Evolutionary conservation across 1,140 invertebrate genomes (phyloP), one percentile per base, ranked within the genome.

Genomic region (Wiebesia pumilae): DNA sequence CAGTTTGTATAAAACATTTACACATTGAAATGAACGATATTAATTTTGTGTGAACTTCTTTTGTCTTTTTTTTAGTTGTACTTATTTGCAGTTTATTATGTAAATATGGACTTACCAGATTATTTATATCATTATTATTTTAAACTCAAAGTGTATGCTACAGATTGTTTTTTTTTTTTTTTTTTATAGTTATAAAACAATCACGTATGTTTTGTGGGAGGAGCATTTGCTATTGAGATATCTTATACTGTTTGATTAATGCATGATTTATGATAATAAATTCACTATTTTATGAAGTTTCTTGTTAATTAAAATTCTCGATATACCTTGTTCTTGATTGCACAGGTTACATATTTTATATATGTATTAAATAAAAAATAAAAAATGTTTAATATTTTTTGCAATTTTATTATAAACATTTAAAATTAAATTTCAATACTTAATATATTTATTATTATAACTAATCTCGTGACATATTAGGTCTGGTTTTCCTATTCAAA

Each of bases 401-500:
- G 2, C 1, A 43, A 69, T 79, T 84, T 85, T 80, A 80, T 85
- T 69, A 67, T 0, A 85, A 85, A 54, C 38, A 54, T 43, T 73
- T 71, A 87, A 3, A 27, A 27, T 33, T 81, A 83, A 21, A 87
- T 79, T 67, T 71, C 62, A 21, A 47, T 73, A 35, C 47, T 51
- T 69, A 54, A 40, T 33, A 54, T 54, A 75, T 73, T 24, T n/a
- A n/a, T n/a, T n/a, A n/a, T n/a, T n/a, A n/a, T n/a, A 65, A 69
- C 91, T 94, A 95, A 87, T 94, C 91, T 35, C 91, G 91, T 30
- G 95, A 95, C 87, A 90, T 94, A 19, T 94, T 94, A 81, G 96
- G 97, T 93, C 95, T 97, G 21, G 96, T 97, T 93, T 97, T 97
- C 85, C 95, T 94, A 91, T 98, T 98, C 12, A 98, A 93, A 90